phyloP scores from a whole-genome alignment of 2,113 vertebrate genomes.

The Dendropsophus ebraccatus region DNA sequence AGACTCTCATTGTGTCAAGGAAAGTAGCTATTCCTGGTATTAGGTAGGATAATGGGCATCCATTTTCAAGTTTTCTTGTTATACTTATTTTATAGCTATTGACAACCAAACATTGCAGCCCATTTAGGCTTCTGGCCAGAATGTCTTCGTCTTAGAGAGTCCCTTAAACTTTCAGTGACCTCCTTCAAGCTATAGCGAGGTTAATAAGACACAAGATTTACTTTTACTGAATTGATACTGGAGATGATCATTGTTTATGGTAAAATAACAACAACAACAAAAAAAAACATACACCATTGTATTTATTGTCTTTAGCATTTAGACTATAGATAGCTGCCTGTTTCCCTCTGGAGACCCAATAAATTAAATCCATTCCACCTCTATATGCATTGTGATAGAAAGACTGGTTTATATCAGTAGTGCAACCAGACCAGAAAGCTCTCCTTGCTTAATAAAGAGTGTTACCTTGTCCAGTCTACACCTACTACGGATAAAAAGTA shows the following conservation, averaged over 20 bases:
- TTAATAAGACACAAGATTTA: neutral
- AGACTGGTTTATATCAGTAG: neutral
- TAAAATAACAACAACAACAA: no score
- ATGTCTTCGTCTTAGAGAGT: neutral
- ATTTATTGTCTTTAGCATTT: neutral
- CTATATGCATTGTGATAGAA: neutral
- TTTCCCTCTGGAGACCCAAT: neutral
- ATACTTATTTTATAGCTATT: neutral
- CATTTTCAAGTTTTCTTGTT: neutral
- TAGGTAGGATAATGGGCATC: neutral
- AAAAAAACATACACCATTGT: no score
- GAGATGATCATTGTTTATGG: neutral
- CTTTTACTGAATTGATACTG: neutral
- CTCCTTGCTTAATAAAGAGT: constrained; percentile 9
- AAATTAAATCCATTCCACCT: neutral
- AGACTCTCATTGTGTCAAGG: neutral
- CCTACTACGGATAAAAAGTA: neutral
- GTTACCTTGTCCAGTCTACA: neutral
- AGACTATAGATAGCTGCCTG: neutral
- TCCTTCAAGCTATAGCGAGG: neutral
- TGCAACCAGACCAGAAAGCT: constrained; percentile 5
- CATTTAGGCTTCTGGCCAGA: neutral
- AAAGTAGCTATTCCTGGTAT: neutral
- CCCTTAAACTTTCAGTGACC: neutral
- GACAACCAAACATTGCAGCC: neutral